phyloP scores from a whole-genome alignment of 2,888 invertebrate species.

The Alviniconcha strummeri region DNA sequence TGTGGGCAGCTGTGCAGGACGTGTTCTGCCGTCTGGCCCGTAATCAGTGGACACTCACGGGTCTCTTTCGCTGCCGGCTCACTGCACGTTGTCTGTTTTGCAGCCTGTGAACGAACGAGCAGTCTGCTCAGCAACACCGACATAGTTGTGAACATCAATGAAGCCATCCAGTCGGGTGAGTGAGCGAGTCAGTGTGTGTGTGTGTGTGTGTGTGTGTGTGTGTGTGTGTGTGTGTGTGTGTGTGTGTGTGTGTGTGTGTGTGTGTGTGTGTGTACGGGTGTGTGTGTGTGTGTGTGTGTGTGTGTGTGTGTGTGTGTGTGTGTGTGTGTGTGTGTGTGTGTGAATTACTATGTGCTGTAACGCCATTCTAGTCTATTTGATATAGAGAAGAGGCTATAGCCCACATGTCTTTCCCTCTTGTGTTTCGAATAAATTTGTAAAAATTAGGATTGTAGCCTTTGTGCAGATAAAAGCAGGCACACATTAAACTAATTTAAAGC shows the following conservation, averaged over 20 bases:
- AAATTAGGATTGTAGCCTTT: too few species aligned
- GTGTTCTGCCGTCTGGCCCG: too few species aligned
- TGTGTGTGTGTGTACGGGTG: background rate
- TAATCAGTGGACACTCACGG: background rate
- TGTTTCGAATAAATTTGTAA: too few species aligned
- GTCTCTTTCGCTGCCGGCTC: background rate
- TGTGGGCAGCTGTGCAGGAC: too few species aligned
- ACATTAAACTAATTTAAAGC: background rate
- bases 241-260: background rate
- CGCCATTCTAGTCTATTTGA: too few species aligned
- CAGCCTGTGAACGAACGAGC: conserved; percentile 6
- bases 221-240: background rate
- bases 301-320: conserved; percentile 1
- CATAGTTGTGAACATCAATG: background rate
- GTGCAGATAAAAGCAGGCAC: too few species aligned
- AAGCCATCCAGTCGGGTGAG: background rate
- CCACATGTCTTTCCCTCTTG: too few species aligned
- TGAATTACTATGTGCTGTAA: background rate
- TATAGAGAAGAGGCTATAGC: too few species aligned
- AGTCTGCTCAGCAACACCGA: background rate
- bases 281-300: conserved; percentile 1
- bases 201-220: too few species aligned
- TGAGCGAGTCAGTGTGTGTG: too few species aligned
- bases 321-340: background rate
- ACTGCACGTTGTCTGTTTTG: background rate